Evolutionary conservation across 2,888 invertebrate species (phyloP).

Genomic region (Listrodromus nycthemerus): DNA sequence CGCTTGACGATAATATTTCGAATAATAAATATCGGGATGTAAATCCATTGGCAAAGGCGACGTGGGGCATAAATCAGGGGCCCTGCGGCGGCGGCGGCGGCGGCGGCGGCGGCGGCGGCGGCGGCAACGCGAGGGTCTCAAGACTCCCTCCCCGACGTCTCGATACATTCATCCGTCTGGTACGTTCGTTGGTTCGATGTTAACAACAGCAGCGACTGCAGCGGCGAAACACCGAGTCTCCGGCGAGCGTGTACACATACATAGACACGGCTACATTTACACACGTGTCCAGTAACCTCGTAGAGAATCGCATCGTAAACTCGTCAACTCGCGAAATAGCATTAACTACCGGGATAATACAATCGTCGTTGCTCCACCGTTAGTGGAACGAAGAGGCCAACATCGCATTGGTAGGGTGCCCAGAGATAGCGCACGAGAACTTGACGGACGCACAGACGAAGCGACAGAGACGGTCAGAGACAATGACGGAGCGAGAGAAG

Average conservation of each 20-base stretch:
- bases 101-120: slow-evolving; percentile 25
- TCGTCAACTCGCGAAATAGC: slow-evolving; percentile 83
- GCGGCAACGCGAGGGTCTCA: slow-evolving; percentile 59
- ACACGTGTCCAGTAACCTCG: slow-evolving; percentile 52
- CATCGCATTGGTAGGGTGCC: slow-evolving; percentile 13
- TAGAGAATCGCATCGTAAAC: slow-evolving; percentile 80
- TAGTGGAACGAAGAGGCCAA: slow-evolving; percentile 39
- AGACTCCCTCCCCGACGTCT: slow-evolving; percentile 39
- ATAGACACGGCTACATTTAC: slow-evolving; percentile 8
- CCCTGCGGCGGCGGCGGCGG: slow-evolving; percentile 63
- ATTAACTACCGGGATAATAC: slow-evolving; percentile 84
- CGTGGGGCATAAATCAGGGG: slow-evolving; percentile 83
- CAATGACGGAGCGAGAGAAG: slow-evolving; percentile 48
- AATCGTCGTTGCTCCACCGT: slow-evolving; percentile 76
- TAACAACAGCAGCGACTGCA: slow-evolving; percentile 34
- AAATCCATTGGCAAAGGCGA: slow-evolving; percentile 84
- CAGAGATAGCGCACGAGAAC: slow-evolving; percentile 17
- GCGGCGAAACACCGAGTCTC: slow-evolving; percentile 44
- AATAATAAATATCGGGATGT: slow-evolving; percentile 84
- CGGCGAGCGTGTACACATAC: slow-evolving; percentile 19
- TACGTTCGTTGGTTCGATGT: slow-evolving; percentile 74
- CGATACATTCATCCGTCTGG: slow-evolving; percentile 65
- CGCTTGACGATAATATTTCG: slow-evolving; percentile 82
- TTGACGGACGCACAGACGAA: slow-evolving; percentile 40
- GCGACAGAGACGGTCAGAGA: slow-evolving; percentile 54